Evolutionary conservation across 2,888 invertebrate species (phyloP), one percentile per base, ranked within the genome.

Genomic region (Parnassius glacialis): DNA sequence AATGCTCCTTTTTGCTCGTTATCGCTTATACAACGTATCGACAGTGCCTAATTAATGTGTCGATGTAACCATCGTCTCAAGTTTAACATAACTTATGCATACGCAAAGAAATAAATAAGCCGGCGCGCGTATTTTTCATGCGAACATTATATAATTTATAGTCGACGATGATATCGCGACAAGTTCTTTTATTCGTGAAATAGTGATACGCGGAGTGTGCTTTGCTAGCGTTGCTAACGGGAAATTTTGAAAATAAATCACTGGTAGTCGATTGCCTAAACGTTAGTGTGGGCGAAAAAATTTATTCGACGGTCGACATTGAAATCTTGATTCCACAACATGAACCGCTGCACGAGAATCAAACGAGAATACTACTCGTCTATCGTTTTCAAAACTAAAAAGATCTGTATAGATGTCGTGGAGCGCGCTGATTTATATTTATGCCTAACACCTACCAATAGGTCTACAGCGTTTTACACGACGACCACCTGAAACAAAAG

Each of bases 101-200:
- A 84, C 83, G 84, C 81, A 78, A 78, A 81, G 79, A 84, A 81
- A 89, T 89, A 91, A 89, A 90, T 88, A 88, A 89, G 80, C 82
- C 81, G 83, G 84, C 84, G 83, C 83, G 81, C 84, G 86, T 84
- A 90, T 90, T 90, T 90, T 90, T 90, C 91, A 89, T 86, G 81
- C 83, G 82, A 84, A 84, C 83, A 78, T 84, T 45, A 85, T 83
- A 88, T 87, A 90, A 90, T 90, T 90, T 90, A 90, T 89, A 82
- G 87, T 81, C 84, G 84, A 84, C 86, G 90, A 89, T 90, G 88
- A 85, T 90, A 90, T 90, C 90, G 85, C 81, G 84, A 89, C 90
- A 84, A 88, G 91, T 90, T 90, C 89, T 90, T 90, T 90, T 90
- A 90, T 91, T 90, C 89, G 87, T 90, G 85, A 85, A 90, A 90